Conservation (phyloP, 2,797 vertebrate genomes). For the Vespertilio murinus region DNA sequence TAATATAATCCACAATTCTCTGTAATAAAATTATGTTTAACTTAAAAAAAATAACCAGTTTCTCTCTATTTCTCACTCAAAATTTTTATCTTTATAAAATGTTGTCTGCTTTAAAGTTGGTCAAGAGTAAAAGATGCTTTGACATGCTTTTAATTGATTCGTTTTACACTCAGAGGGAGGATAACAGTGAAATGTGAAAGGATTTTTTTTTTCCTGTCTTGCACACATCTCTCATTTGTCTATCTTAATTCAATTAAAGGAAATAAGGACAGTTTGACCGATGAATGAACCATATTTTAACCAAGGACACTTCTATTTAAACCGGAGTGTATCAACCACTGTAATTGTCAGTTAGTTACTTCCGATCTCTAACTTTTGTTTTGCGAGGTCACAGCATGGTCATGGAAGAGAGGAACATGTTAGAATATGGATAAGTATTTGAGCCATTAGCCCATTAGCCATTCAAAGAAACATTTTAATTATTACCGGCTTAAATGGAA, state of each 20-base stretch:
- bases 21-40: slow-evolving; percentile 76
- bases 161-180: slow-evolving; percentile 85
- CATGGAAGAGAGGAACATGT: slow-evolving; percentile 79
- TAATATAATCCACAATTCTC: slow-evolving; percentile 68
- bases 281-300: slow-evolving; percentile 95
- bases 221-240: slow-evolving; percentile 94
- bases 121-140: slow-evolving; percentile 79
- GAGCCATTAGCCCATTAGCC: slow-evolving; percentile 66
- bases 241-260: slow-evolving; percentile 99
- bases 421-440: slow-evolving; percentile 72
- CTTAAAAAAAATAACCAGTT: slow-evolving; percentile 80
- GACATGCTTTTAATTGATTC: slow-evolving; percentile 87
- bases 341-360: slow-evolving; percentile 87
- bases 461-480: slow-evolving; percentile 67
- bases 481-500: slow-evolving; percentile 53
- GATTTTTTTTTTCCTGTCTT: slow-evolving; percentile 84
- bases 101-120: slow-evolving; percentile 73
- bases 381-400: slow-evolving; percentile 86
- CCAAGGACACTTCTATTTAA: slow-evolving; percentile 90
- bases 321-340: slow-evolving; percentile 86
- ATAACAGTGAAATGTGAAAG: slow-evolving; percentile 86
- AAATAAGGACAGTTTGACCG: slow-evolving; percentile 96
- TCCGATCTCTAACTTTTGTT: slow-evolving; percentile 87
- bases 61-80: slow-evolving; percentile 71
- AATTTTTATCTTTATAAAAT: slow-evolving; percentile 81